Evolutionary conservation across 2,888 invertebrate species (phyloP), one percentile per base, ranked within the genome.

Genomic region (Dryomyza anilis): DNA sequence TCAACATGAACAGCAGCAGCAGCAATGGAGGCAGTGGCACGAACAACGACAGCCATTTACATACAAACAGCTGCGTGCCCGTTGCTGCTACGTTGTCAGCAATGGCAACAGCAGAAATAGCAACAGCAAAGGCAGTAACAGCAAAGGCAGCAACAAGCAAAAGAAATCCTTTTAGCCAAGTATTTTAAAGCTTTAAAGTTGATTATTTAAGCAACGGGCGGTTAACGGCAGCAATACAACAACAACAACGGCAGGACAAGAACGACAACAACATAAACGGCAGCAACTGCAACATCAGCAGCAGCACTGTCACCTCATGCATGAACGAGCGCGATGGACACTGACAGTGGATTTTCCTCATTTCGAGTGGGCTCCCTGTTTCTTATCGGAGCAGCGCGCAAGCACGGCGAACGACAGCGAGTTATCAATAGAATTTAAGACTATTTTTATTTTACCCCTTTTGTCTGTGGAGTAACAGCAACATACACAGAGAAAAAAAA

Each of bases 391-490:
- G 39, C 14, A 53, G 30, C 12, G 23, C n/a, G n/a, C 53, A 21
- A 59, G 29, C 27, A 65, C 60, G 52, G 21, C 52, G 21, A 55
- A 45, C 56, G 30, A 36, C 46, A 59, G 27, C 57, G 58, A 59
- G 46, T 65, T 65, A 65, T 67, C 64, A 67, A 59, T 63, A 64
- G 63, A 64, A 55, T 59, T 65, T 55, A 64, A 61, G 52, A 52
- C 50, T 19, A n/a, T 61, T 43, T 53, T 33, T 19, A 48, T 48
- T 10, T 61, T 52, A 52, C 52, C 52, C 29, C 27, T 7, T 57
- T 39, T 16, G 45, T 27, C 30, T 25, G 23, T n/a, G n/a, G n/a
- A n/a, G n/a, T n/a, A n/a, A n/a, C n/a, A n/a, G n/a, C n/a, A n/a
- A n/a, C n/a, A n/a, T n/a, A n/a, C n/a, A n/a, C n/a, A n/a, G n/a